These are phyloP conservation scores for Epinotia ramella DNA, from an alignment of 2,888 invertebrate genomes.

Conservation along the genomic window DNA sequence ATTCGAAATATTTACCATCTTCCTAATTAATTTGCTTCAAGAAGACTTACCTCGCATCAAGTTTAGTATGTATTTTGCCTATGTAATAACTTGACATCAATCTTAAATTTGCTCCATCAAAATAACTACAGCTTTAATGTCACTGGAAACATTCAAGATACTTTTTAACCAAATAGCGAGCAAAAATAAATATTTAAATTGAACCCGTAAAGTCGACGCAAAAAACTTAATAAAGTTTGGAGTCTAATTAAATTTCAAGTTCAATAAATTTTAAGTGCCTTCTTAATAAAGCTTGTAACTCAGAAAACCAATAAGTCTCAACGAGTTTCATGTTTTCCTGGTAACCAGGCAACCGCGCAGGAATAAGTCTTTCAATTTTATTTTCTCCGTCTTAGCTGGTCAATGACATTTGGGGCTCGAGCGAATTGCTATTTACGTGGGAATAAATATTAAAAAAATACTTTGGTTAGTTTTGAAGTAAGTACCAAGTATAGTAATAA, in stretches of 20 bases:
- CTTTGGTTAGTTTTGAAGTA: too few relatives aligned
- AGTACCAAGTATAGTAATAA: too few relatives aligned
- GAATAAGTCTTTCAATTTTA: conserved; percentile 14
- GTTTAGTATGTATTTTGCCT: too few relatives aligned
- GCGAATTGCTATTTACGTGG: too few relatives aligned
- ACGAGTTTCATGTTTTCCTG: conserved; percentile 18
- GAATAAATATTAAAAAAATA: too few relatives aligned
- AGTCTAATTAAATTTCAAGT: conserved; percentile 23
- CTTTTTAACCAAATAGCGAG: background rate
- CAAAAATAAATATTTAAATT: background rate
- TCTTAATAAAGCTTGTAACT: conserved; percentile 10
- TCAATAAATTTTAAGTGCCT: conserved; percentile 20
- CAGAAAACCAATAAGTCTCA: conserved; percentile 19
- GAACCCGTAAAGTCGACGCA: background rate
- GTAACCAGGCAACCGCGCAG: conserved; percentile 10
- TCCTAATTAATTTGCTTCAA: too few relatives aligned
- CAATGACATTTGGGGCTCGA: background rate
- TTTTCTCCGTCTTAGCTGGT: background rate
- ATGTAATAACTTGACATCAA: too few relatives aligned
- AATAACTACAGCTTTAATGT: background rate
- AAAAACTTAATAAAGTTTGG: conserved; percentile 8
- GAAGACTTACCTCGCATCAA: too few relatives aligned
- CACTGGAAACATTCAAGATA: background rate
- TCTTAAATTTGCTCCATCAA: too few relatives aligned
- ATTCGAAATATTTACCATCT: too few relatives aligned